Base-by-base conservation (phyloP, 2,113 vertebrate species). In the Cavia aperea region DNA sequence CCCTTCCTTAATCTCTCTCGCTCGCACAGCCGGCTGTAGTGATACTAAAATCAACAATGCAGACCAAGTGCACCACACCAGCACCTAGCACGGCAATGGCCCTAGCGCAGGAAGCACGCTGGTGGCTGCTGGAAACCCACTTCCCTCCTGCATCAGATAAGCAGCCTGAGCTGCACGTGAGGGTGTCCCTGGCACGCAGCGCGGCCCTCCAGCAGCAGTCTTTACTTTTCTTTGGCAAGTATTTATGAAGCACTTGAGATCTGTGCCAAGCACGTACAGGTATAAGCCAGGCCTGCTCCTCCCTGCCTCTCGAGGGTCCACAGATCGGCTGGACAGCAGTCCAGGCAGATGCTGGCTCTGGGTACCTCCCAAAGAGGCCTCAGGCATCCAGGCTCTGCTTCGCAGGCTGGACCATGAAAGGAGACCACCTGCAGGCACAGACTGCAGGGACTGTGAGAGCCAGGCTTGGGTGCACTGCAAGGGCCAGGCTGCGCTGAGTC, bases 211-310 rank as follows among this genome's bases (percentile, higher is more conserved):
- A 68, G 91, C 14, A 9, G 15, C 36, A 51, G 14, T 68, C 79
- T 88, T 75, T 72, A 8, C 29, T 87, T 62, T 82, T 39, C 87
- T 66, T 56, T n/a, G 3, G 87, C 79, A 86, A 77, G 54, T 39
- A 78, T 78, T 78, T 85, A 65, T 81, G 5, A 77, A 86, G 90
- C 79, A 43, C 81, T 94, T 11, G 68, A 1, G 46, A 18, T 23
- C 10, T 0, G 14, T 33, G 7, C 29, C 36, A 33, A 23, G 91
- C 62, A 13, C 0, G n/a, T 0, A 7, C 65, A 7, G 36, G 66
- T 2, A 1, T 5, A 56, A 66, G 58, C 4, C n/a, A 83, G 33
- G 13, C 2, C 1, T 1, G 56, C 33, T 60, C 15, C 19, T 29
- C 43, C 73, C 15, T 29, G 36, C 66, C 15, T 39, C n/a, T 0